Percentiles rank a stretch among this genome's conserved stretches.
Conservation (phyloP, 2,888 invertebrate species). For the Terebella lapidaria region DNA sequence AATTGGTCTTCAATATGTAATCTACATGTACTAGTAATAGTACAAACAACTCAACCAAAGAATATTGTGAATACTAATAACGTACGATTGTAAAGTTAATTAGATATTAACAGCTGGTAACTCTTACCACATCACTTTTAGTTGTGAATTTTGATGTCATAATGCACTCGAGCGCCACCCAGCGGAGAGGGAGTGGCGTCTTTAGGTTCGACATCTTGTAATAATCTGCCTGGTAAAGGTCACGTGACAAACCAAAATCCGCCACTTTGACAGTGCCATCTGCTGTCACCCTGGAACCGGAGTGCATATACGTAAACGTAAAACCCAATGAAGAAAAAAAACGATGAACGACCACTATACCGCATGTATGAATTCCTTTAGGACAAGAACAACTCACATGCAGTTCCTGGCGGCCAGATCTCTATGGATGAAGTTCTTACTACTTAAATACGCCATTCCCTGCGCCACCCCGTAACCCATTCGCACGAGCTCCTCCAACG, state of each 20-base stretch:
- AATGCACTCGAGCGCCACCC: constrained; percentile 55
- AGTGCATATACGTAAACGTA: too few species aligned
- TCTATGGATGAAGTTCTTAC: constrained; percentile 29
- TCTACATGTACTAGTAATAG: too few species aligned
- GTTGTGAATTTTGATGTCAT: constrained; percentile 41
- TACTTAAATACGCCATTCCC: constrained; percentile 40
- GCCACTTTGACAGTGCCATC: constrained; percentile 51
- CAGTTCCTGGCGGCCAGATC: constrained; percentile 55
- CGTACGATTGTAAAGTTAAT: not conserved
- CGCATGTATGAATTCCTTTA: too few species aligned
- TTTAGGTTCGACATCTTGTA: constrained; percentile 48
- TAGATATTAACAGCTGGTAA: not conserved
- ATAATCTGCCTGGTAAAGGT: constrained; percentile 54
- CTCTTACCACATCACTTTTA: constrained; percentile 53
- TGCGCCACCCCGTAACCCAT: constrained; percentile 44
- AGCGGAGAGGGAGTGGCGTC: constrained; percentile 51
- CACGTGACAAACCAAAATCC: constrained; percentile 58
- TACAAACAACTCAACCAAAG: not conserved
- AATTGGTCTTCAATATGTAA: too few species aligned
- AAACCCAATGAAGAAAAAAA: too few species aligned
- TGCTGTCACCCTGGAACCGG: constrained; percentile 17
- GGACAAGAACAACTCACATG: constrained; percentile 56
- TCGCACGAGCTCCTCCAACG: constrained; percentile 25
- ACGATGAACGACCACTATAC: too few species aligned
- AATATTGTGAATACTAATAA: not conserved